phyloP scores from a whole-genome alignment of 1,140 invertebrate genomes.

The Chironomus striatipennis region DNA sequence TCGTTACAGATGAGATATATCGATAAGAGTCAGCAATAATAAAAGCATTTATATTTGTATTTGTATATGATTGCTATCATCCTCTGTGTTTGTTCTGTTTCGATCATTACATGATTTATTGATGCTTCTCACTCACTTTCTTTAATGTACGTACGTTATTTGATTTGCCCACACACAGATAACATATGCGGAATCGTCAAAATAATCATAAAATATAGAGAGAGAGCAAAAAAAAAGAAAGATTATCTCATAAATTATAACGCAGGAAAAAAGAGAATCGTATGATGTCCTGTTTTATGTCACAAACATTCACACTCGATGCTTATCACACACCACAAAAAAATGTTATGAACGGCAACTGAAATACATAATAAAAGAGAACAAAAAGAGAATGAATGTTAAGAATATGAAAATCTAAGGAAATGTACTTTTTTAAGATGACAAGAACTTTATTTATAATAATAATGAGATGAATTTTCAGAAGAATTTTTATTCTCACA shows the following conservation, averaged over 20 bases:
- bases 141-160: not conserved
- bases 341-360: not conserved
- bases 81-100: not conserved
- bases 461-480: no score
- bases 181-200: not conserved
- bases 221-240: no score
- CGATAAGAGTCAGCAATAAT: constrained; percentile 10
- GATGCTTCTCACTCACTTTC: not conserved
- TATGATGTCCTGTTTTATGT: constrained; percentile 7
- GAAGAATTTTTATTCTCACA: no score
- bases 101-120: constrained; percentile 14
- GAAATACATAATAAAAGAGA: not conserved
- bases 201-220: not conserved
- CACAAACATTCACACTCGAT: constrained; percentile 6
- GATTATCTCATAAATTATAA: not conserved
- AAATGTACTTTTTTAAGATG: not conserved
- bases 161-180: constrained; percentile 5
- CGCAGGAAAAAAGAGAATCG: not conserved
- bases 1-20: constrained; percentile 9
- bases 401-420: not conserved
- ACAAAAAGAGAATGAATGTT: no score
- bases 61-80: not conserved
- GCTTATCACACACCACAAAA: not conserved
- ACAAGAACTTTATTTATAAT: no score
- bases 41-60: constrained; percentile 9